Base-by-base conservation (phyloP, 2,113 vertebrate genomes). In the Poecile atricapillus region DNA sequence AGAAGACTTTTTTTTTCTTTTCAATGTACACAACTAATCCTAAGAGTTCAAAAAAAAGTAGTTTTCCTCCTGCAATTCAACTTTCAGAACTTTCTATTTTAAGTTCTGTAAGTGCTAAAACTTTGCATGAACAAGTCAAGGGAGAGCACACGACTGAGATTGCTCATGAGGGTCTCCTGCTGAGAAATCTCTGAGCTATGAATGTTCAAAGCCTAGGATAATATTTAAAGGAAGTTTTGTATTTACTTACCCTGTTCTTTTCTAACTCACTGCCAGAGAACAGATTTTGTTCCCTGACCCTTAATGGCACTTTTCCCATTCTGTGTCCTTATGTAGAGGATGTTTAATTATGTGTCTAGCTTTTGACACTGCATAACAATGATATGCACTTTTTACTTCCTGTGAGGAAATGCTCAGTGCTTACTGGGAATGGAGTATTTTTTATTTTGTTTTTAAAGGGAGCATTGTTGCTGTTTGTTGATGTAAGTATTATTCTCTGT, bases 341-440 rank as follows among this genome's bases (percentile, higher is more conserved):
- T 93, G 82, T 89, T 94, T 93, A 91, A 94, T 87, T 89, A 85
- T 52, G 50, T 10, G 4, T 81, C 89, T 84, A 81, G 81, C 65
- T 97, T 94, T 91, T 74, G 59, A 88, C 85, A 65, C 39, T 44
- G 60, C 60, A 86, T 59, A 96, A 83, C 68, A 55, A 55, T 43
- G 68, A 90, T 90, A 69, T 1, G 63, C 55, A 21, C 52, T 83
- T 90, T 79, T 93, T 73, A 70, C 56, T 91, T 96, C 94, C 92
- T 83, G 68, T 46, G 64, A 86, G 93, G 93, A 94, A 96, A 95
- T 83, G 35, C 82, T 95, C 59, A 55, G 0, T 90, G 88, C 47
- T 93, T 95, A 77, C 86, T 95, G 94, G 79, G 79, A 65, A 17
- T 65, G 73, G n/a, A 17, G 0, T 28, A 2, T 10, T 55, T 10